Evolutionary conservation across 1,140 invertebrate species (phyloP).

Genomic region (Monochamus saltuarius): DNA sequence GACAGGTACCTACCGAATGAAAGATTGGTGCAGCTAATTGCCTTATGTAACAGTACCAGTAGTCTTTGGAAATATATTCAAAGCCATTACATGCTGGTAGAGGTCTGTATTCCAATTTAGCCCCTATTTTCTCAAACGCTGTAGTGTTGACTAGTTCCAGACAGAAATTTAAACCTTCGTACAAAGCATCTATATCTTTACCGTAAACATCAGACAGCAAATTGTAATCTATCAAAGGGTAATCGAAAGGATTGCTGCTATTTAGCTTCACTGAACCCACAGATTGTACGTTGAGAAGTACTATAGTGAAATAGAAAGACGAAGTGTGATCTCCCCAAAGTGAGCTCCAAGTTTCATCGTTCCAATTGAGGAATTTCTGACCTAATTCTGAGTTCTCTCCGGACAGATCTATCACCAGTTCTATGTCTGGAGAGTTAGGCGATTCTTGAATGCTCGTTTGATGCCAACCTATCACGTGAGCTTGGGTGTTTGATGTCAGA

Average conservation of each 20-base stretch:
- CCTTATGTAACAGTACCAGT: conserved; percentile 14
- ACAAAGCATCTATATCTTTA: conserved; percentile 63
- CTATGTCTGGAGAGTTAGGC: conserved; percentile 30
- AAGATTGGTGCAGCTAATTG: neutral
- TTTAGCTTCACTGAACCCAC: conserved; percentile 70
- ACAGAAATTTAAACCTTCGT: conserved; percentile 58
- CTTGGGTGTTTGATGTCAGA: conserved; percentile 26
- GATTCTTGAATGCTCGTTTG: conserved; percentile 18
- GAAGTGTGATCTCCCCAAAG: conserved; percentile 35
- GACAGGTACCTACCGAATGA: conserved; percentile 60
- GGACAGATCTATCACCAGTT: conserved; percentile 20
- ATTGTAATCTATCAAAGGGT: conserved; percentile 77
- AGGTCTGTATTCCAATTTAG: neutral
- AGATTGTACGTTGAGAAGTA: conserved; percentile 70
- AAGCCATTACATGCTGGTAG: neutral
- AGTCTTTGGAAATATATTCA: neutral
- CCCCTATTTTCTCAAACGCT: neutral
- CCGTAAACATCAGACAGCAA: conserved; percentile 67
- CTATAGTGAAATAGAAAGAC: conserved; percentile 55
- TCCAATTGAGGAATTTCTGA: conserved; percentile 7
- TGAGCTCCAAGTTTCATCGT: conserved; percentile 19
- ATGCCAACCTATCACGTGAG: conserved; percentile 26
- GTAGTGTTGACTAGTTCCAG: conserved; percentile 2
- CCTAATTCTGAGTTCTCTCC: conserved; percentile 7
- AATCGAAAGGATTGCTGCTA: conserved; percentile 68